Evolutionary conservation across 2,888 invertebrate species (phyloP).

Genomic region (Mycalesis mineus): DNA sequence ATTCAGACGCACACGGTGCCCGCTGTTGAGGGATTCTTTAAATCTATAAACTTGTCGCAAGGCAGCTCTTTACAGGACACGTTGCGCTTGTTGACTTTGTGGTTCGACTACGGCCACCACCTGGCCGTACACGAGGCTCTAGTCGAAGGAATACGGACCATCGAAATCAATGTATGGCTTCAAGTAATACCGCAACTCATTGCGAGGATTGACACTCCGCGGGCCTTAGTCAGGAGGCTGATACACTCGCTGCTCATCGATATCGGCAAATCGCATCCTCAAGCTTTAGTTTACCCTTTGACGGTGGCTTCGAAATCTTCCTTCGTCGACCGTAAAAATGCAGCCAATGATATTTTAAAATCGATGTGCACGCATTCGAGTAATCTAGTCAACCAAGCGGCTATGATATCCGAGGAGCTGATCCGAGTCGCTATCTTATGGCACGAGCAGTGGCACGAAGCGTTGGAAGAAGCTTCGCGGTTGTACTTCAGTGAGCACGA

Average conservation of each 20-base stretch:
- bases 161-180: constrained; percentile 98
- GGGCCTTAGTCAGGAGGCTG: constrained; percentile 90
- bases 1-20: constrained; percentile 91
- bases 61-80: constrained; percentile 98
- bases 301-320: constrained; percentile 98
- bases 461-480: constrained; percentile 93
- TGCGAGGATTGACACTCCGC: constrained; percentile 96
- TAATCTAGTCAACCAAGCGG: constrained; percentile 94
- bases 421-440: constrained; percentile 98
- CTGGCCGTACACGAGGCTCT: constrained; percentile 96
- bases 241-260: constrained; percentile 96
- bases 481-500: constrained; percentile 98
- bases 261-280: constrained; percentile 98
- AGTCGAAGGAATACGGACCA: constrained; percentile 92
- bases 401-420: constrained; percentile 97
- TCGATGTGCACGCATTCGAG: constrained; percentile 97
- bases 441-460: constrained; percentile 99
- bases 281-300: constrained; percentile 97
- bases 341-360: constrained; percentile 95
- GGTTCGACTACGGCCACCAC: constrained; percentile 99
- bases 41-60: constrained; percentile 94
- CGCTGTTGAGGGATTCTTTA: constrained; percentile 97
- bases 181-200: constrained; percentile 99
- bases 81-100: constrained; percentile 93
- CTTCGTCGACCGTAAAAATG: constrained; percentile 88